These are phyloP conservation scores for Spodoptera picta DNA, from an alignment of 2,888 invertebrate species.

Conservation along the genomic window DNA sequence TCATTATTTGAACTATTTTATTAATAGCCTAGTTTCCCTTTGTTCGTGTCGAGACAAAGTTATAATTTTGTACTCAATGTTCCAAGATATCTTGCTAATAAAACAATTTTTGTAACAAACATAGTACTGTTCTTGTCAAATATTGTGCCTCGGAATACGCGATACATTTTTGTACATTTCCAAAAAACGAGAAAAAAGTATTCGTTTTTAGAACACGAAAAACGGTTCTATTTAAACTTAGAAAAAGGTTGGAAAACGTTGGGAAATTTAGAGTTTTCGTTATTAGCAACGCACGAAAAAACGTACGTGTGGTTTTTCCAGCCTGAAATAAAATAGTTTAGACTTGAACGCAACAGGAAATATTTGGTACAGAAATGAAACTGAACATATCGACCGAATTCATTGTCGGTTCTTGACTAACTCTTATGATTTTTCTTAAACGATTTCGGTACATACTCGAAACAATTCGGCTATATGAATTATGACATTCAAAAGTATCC, in stretches of 20 bases:
- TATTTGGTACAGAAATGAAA: conserved; percentile 37
- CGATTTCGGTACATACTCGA: conserved; percentile 30
- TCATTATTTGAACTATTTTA: conserved; percentile 57
- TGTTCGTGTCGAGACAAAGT: conserved; percentile 26
- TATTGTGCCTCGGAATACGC: too few species aligned
- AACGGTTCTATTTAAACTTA: neutral
- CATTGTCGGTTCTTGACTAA: conserved; percentile 37
- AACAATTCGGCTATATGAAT: conserved; percentile 31
- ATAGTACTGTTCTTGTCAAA: too few species aligned
- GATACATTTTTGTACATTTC: too few species aligned
- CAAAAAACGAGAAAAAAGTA: neutral
- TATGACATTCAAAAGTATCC: conserved; percentile 8
- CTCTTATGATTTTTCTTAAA: conserved; percentile 30
- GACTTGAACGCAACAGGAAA: conserved; percentile 24
- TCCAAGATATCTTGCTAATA: too few species aligned
- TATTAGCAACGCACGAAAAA: neutral
- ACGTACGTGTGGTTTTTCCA: conserved; percentile 3
- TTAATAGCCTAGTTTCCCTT: conserved; percentile 54
- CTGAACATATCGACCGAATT: too few species aligned
- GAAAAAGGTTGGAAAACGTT: conserved; percentile 6
- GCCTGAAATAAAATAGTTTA: conserved; percentile 29
- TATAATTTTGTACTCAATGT: conserved; percentile 1
- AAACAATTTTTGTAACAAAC: too few species aligned
- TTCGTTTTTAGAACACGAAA: neutral
- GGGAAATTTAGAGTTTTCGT: neutral